A percentile compares a stretch with the other conserved stretches of the same genome.
phyloP scores from a whole-genome alignment of 2,888 invertebrate species.

The Sesia bembeciformis region DNA sequence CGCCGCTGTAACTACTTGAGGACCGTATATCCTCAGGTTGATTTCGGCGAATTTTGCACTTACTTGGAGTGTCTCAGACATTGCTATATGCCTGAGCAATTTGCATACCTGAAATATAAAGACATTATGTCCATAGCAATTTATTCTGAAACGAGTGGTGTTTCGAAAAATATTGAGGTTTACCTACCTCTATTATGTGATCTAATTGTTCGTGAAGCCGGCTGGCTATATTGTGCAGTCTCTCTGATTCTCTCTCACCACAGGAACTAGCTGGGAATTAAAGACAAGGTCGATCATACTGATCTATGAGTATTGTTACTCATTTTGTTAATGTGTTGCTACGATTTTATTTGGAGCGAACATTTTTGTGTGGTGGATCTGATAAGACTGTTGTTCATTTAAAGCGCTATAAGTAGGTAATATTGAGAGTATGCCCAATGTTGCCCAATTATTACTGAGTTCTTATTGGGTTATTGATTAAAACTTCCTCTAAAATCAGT shows the following conservation, averaged over 20 bases:
- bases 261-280: constrained; percentile 69
- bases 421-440: no score
- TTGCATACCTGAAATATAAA: constrained; percentile 86
- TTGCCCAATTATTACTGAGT: no score
- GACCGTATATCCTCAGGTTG: constrained; percentile 94
- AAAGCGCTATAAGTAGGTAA: no score
- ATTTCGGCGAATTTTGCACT: constrained; percentile 97
- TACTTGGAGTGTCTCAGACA: constrained; percentile 95
- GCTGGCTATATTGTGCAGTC: constrained; percentile 94
- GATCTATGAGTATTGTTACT: neutral
- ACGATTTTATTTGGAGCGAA: constrained; percentile 13
- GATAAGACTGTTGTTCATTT: no score
- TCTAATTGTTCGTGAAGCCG: constrained; percentile 98
- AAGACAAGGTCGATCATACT: constrained; percentile 1
- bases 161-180: neutral
- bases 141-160: neutral
- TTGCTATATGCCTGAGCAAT: constrained; percentile 94
- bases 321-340: neutral
- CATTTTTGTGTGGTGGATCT: constrained; percentile 19
- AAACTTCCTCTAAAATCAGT: no score
- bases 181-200: constrained; percentile 94
- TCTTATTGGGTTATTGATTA: no score
- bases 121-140: neutral
- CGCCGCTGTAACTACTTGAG: constrained; percentile 95
- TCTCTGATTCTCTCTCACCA: constrained; percentile 82